Percentiles rank a stretch among this genome's conserved stretches.
Conservation (phyloP, 2,888 invertebrate species). For the Campaea margaritaria region DNA sequence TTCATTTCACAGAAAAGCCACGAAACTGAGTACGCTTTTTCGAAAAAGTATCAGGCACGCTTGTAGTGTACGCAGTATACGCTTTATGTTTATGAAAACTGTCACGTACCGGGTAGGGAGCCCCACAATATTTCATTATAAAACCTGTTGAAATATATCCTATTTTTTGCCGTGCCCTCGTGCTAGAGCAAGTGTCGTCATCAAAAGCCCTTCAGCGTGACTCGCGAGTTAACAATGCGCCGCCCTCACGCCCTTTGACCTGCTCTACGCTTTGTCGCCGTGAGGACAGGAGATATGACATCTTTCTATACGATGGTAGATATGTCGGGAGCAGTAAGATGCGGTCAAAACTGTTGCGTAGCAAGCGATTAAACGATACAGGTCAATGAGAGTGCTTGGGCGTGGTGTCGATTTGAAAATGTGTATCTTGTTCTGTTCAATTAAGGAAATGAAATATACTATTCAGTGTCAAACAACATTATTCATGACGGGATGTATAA, state of each 20-base stretch:
- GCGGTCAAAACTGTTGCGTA: slow-evolving; percentile 10
- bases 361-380: neutral
- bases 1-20: slow-evolving; percentile 7
- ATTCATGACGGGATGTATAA: no score
- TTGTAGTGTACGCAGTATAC: slow-evolving; percentile 8
- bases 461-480: no score
- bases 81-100: slow-evolving; percentile 26
- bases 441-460: no score
- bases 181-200: slow-evolving; percentile 67
- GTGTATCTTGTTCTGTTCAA: no score
- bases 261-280: slow-evolving; percentile 76
- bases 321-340: slow-evolving; percentile 20
- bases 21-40: neutral
- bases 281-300: slow-evolving; percentile 73
- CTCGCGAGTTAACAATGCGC: slow-evolving; percentile 81
- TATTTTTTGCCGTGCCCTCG: slow-evolving; percentile 51
- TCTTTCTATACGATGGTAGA: slow-evolving; percentile 52
- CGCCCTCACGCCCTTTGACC: slow-evolving; percentile 77
- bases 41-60: slow-evolving; percentile 4
- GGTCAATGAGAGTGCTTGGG: neutral
- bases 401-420: no score
- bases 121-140: slow-evolving; percentile 42
- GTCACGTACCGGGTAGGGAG: slow-evolving; percentile 30
- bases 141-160: slow-evolving; percentile 55
- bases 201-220: slow-evolving; percentile 77